A percentile compares a stretch with the other conserved stretches of the same genome.
These are phyloP conservation scores for Tachina grossa DNA, from an alignment of 2,888 invertebrate genomes.

Conservation along the genomic window DNA sequence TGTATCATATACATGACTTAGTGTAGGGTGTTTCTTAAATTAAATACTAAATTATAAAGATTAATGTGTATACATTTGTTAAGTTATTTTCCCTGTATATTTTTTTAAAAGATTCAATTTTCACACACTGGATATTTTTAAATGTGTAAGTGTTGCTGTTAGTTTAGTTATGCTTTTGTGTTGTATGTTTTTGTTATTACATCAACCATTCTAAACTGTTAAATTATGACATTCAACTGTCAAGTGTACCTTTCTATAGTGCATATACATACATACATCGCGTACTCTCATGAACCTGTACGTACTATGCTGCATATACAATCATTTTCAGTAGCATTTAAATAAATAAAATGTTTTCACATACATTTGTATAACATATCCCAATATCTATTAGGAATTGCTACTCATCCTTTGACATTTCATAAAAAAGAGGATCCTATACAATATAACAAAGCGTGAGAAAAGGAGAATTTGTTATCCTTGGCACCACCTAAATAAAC, in stretches of 20 bases:
- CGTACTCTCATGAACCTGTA: neutral
- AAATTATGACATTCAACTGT: constrained; percentile 72
- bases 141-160: constrained; percentile 31
- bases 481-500: constrained; percentile 63
- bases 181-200: constrained; percentile 63
- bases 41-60: neutral
- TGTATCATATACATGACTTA: neutral
- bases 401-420: constrained; percentile 62
- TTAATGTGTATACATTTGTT: constrained; percentile 1
- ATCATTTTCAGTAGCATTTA: constrained; percentile 48
- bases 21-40: constrained; percentile 1
- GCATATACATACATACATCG: neutral
- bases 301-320: constrained; percentile 10
- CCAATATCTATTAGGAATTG: constrained; percentile 10
- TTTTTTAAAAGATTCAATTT: constrained; percentile 59
- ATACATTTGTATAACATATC: neutral
- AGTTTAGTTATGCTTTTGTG: constrained; percentile 20
- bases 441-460: constrained; percentile 56
- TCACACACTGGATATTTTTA: constrained; percentile 64
- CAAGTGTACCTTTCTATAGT: constrained; percentile 56
- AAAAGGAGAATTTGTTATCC: constrained; percentile 64
- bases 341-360: constrained; percentile 10
- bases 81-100: constrained; percentile 37
- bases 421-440: constrained; percentile 6
- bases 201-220: constrained; percentile 67